Conservation (phyloP, 2,888 invertebrate genomes). For the Eupeodes luniger region DNA sequence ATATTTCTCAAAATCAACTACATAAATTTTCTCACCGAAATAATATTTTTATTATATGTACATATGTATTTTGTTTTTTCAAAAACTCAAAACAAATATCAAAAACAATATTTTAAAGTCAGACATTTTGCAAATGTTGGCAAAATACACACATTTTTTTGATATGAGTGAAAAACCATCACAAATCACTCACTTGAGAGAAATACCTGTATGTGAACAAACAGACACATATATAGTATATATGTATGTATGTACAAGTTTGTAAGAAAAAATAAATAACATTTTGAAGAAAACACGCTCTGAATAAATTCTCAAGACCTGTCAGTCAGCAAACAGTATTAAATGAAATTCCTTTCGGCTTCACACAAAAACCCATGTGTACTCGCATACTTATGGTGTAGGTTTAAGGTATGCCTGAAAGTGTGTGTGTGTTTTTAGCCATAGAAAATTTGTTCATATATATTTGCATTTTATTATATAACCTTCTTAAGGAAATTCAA, state of each 20-base stretch:
- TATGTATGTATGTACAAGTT: too few relatives aligned
- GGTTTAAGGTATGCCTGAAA: not conserved
- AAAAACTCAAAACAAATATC: not conserved
- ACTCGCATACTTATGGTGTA: not conserved
- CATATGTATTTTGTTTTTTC: not conserved
- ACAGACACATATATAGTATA: not conserved
- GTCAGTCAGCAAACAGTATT: constrained; percentile 46
- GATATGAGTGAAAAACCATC: constrained; percentile 10
- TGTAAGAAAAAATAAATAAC: not conserved
- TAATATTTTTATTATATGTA: not conserved
- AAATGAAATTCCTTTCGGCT: constrained; percentile 25
- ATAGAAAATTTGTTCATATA: constrained; percentile 15
- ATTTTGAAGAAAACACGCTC: constrained; percentile 46
- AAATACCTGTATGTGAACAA: constrained; percentile 7
- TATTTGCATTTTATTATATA: constrained; percentile 45
- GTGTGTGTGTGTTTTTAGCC: constrained; percentile 18
- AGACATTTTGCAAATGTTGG: not conserved
- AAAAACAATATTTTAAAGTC: constrained; percentile 1
- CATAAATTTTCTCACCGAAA: not conserved
- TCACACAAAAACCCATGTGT: constrained; percentile 23
- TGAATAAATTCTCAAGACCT: constrained; percentile 51
- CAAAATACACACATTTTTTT: not conserved
- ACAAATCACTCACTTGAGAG: constrained; percentile 22
- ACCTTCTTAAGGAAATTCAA: constrained; percentile 5
- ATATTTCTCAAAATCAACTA: not conserved